Evolutionary conservation across 2,888 invertebrate genomes (phyloP).

Genomic region (Calameuta filiformis): DNA sequence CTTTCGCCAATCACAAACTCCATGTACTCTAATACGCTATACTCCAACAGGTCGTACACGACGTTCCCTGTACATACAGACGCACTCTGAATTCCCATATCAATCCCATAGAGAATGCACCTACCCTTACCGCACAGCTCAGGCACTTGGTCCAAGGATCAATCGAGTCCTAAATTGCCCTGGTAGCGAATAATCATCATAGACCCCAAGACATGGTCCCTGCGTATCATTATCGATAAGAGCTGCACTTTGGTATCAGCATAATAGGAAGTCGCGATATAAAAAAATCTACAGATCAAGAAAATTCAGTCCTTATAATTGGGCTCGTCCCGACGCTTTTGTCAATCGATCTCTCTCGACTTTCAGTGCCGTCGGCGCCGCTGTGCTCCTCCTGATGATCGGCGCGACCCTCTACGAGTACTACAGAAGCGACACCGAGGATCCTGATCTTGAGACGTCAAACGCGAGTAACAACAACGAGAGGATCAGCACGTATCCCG

Average conservation of each 20-base stretch:
- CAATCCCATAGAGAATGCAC: background rate
- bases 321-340: no score
- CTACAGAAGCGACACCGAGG: slow-evolving; percentile 69
- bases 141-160: background rate
- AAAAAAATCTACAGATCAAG: no score
- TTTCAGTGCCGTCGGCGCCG: slow-evolving; percentile 68
- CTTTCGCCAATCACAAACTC: no score
- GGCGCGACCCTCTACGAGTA: slow-evolving; percentile 74
- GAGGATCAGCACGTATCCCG: slow-evolving; percentile 68
- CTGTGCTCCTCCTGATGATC: slow-evolving; percentile 70
- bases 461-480: slow-evolving; percentile 63
- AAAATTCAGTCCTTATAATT: no score
- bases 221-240: background rate
- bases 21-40: background rate
- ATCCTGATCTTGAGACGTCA: slow-evolving; percentile 65
- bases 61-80: background rate
- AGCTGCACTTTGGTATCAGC: background rate
- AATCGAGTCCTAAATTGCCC: background rate
- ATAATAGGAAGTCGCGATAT: no score
- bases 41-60: background rate
- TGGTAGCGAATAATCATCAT: background rate
- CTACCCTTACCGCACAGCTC: background rate
- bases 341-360: no score
- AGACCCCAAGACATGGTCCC: background rate
- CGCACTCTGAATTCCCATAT: background rate